Conservation (phyloP, 1,140 invertebrate species). For the Calliphora vicina region DNA sequence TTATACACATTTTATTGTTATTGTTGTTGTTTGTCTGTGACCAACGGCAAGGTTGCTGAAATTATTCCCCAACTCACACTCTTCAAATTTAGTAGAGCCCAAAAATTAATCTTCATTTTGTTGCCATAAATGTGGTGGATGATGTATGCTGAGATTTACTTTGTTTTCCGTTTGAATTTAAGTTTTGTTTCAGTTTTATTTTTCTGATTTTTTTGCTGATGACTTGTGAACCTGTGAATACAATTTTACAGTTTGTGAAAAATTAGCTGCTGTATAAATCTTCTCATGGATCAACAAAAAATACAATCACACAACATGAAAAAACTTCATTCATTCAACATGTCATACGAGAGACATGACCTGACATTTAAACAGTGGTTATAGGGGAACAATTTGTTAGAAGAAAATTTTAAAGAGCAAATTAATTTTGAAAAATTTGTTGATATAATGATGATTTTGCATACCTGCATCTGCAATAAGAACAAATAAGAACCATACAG, state of each 20-base stretch:
- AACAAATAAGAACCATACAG: too few relatives aligned
- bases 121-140: not conserved
- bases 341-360: not conserved
- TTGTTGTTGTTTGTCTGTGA: not conserved
- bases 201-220: too few relatives aligned
- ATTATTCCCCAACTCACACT: not conserved
- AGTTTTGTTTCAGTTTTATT: not conserved
- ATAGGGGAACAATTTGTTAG: too few relatives aligned
- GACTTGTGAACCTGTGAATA: not conserved
- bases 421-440: too few relatives aligned
- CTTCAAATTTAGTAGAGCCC: not conserved
- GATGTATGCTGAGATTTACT: not conserved
- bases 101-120: not conserved
- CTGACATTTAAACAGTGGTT: not conserved
- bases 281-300: not conserved
- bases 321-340: not conserved
- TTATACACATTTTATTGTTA: not conserved
- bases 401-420: too few relatives aligned
- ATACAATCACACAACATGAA: not conserved
- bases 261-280: not conserved
- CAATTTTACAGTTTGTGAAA: not conserved
- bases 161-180: not conserved
- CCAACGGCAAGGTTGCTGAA: conserved; percentile 7
- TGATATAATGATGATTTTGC: too few relatives aligned
- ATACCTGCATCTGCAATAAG: too few relatives aligned